phyloP scores from a whole-genome alignment of 2,888 invertebrate species.

The Chouioia cunea region DNA sequence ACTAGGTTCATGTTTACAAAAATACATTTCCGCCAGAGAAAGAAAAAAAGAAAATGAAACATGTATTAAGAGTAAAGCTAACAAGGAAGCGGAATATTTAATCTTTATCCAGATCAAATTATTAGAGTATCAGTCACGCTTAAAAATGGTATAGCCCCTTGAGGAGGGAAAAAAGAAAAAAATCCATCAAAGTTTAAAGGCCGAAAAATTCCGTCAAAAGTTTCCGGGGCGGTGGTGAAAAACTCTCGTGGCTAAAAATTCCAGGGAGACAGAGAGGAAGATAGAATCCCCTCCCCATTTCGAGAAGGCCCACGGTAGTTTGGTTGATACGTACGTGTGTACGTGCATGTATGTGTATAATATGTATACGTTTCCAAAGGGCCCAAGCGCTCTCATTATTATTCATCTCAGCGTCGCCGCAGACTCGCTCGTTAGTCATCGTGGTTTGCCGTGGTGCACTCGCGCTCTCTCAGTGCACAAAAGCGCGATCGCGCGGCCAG shows the following conservation, averaged over 20 bases:
- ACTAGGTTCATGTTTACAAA: too few species aligned
- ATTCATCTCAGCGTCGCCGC: constrained; percentile 55
- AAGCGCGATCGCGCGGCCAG: constrained; percentile 28
- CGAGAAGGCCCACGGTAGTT: background rate
- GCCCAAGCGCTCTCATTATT: constrained; percentile 53
- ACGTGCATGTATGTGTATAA: too few species aligned
- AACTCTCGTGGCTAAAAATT: background rate
- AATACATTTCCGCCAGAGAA: too few species aligned
- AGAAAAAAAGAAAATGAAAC: too few species aligned
- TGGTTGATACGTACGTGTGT: constrained; percentile 11
- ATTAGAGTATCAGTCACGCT: too few species aligned
- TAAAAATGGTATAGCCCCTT: too few species aligned
- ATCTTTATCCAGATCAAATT: too few species aligned
- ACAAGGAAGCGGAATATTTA: too few species aligned
- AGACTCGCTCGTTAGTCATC: constrained; percentile 47
- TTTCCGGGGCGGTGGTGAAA: background rate
- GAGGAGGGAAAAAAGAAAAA: too few species aligned
- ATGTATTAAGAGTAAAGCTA: too few species aligned
- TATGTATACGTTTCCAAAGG: constrained; percentile 20
- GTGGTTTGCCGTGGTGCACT: background rate
- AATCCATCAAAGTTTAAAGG: too few species aligned
- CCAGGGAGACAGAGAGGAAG: background rate
- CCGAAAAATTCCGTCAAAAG: background rate
- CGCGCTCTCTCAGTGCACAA: background rate
- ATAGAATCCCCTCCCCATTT: too few species aligned